A percentile compares a stretch with the other conserved stretches of the same genome.
phyloP scores from a whole-genome alignment of 2,888 invertebrate species.

The Alentia gelatinosa region DNA sequence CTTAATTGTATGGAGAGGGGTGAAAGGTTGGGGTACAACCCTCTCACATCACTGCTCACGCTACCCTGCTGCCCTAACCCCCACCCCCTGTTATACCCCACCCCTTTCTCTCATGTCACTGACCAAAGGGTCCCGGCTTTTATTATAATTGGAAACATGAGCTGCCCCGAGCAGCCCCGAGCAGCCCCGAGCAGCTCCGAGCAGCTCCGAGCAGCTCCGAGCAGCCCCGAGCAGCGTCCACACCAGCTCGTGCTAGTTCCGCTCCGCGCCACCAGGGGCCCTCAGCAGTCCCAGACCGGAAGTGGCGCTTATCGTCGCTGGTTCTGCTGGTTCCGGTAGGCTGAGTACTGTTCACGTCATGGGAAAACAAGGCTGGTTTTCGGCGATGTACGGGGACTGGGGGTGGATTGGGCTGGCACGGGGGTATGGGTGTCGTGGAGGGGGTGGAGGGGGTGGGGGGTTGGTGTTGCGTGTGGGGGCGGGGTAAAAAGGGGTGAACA shows the following conservation, averaged over 20 bases:
- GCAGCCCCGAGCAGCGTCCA: not conserved
- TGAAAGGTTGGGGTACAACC: no score
- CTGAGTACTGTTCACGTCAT: slow-evolving; percentile 14
- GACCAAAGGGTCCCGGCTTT: slow-evolving; percentile 37
- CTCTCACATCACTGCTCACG: no score
- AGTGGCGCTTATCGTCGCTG: slow-evolving; percentile 30
- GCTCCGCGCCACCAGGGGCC: not conserved
- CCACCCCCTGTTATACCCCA: not conserved
- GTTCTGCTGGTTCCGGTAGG: not conserved
- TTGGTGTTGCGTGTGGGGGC: not conserved
- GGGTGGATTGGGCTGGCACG: not conserved
- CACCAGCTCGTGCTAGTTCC: not conserved
- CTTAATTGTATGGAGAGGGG: no score
- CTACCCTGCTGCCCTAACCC: not conserved
- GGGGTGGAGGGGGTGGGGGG: not conserved
- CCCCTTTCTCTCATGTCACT: slow-evolving; percentile 12
- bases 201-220: no score
- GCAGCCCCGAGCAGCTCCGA: not conserved
- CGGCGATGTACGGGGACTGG: no score
- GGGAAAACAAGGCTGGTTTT: not conserved
- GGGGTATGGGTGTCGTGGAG: not conserved
- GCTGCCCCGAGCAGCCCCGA: not conserved
- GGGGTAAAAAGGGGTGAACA: not conserved
- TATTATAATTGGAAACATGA: slow-evolving; percentile 41
- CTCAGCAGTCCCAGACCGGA: not conserved